Conservation (phyloP, 2,888 invertebrate species). For the Coelogynopora nodosa region DNA sequence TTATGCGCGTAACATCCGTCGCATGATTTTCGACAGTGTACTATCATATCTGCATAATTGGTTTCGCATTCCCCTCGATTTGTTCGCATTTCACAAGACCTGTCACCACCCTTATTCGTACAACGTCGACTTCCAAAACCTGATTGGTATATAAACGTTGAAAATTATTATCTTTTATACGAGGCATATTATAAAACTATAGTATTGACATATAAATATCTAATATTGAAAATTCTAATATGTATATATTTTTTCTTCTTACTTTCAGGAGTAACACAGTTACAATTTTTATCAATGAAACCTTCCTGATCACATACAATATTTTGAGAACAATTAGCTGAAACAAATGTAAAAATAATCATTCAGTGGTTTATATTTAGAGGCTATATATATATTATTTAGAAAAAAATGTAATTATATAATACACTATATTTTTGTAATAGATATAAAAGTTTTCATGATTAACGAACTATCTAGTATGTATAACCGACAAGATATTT, state of each 20-base stretch:
- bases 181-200: no score
- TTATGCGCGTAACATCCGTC: slow-evolving; percentile 16
- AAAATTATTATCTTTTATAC: not conserved
- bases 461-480: no score
- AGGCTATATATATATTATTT: no score
- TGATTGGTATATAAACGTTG: not conserved
- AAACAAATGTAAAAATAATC: not conserved
- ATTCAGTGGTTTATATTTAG: no score
- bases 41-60: slow-evolving; percentile 2
- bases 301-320: not conserved
- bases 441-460: no score
- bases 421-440: no score
- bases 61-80: slow-evolving; percentile 28
- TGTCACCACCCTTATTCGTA: not conserved
- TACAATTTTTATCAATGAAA: not conserved
- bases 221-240: no score
- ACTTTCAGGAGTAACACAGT: not conserved
- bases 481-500: no score
- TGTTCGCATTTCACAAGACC: not conserved
- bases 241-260: not conserved
- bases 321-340: not conserved
- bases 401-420: no score
- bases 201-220: no score
- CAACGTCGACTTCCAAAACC: slow-evolving; percentile 18
- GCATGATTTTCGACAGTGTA: slow-evolving; percentile 34